A percentile compares a stretch with the other conserved stretches of the same genome.
These are phyloP conservation scores for Drosophila koepferae DNA, from an alignment of 2,888 invertebrate species.

Conservation along the genomic window DNA sequence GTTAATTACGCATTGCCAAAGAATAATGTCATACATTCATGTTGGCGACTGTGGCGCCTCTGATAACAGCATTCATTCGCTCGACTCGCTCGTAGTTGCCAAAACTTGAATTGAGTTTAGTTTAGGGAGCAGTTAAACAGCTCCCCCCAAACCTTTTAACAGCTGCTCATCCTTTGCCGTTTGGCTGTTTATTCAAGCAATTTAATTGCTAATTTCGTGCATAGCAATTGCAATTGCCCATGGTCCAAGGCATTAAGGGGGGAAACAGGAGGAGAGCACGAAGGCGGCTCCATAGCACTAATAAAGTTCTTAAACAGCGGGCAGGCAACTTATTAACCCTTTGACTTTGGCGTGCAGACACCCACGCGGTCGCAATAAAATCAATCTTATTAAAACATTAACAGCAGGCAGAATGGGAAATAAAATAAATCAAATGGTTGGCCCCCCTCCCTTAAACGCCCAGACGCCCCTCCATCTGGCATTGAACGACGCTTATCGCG, in stretches of 20 bases:
- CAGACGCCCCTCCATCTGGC: conserved; percentile 16
- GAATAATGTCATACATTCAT: conserved; percentile 59
- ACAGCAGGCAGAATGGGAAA: conserved; percentile 69
- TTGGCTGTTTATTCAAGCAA: conserved; percentile 59
- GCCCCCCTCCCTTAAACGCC: conserved; percentile 21
- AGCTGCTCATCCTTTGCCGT: conserved; percentile 38
- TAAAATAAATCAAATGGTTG: conserved; percentile 78
- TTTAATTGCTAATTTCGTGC: conserved; percentile 68
- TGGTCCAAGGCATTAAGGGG: neutral
- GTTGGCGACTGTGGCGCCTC: conserved; percentile 38
- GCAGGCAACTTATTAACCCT: conserved; percentile 83
- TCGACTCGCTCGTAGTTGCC: conserved; percentile 6
- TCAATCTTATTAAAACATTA: conserved; percentile 83
- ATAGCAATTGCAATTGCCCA: conserved; percentile 39
- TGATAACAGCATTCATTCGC: conserved; percentile 30
- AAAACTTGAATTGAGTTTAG: conserved; percentile 9
- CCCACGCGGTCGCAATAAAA: conserved; percentile 78
- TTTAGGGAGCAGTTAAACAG: neutral
- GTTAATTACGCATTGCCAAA: conserved; percentile 78
- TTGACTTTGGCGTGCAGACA: conserved; percentile 62
- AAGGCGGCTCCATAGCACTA: conserved; percentile 47
- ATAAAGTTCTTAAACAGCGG: conserved; percentile 83
- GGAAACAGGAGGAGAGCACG: neutral
- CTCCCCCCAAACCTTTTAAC: neutral
- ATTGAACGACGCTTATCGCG: conserved; percentile 75